Conservation (phyloP, 2,113 vertebrate genomes). For the Semicossyphus pulcher region DNA sequence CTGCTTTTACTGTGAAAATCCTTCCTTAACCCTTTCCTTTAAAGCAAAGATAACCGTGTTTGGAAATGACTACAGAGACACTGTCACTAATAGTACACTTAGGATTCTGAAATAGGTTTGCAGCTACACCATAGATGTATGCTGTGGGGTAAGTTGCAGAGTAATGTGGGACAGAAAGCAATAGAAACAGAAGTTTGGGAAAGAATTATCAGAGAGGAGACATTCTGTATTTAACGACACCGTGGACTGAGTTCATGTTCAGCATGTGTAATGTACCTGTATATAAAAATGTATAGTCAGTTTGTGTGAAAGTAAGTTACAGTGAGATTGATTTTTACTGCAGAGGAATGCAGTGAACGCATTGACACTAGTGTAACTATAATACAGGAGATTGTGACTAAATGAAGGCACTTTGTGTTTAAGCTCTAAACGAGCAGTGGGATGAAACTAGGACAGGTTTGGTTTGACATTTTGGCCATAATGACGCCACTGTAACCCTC, state of each 20-base stretch:
- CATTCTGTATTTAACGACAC: conserved; percentile 45
- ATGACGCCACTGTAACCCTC: conserved; percentile 28
- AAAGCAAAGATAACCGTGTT: conserved; percentile 12
- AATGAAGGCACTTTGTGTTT: conserved; percentile 64
- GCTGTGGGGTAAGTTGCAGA: conserved; percentile 32
- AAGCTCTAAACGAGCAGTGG: conserved; percentile 36
- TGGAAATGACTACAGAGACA: not conserved
- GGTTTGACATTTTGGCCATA: conserved; percentile 33
- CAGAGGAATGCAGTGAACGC: conserved; percentile 40
- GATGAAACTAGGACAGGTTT: conserved; percentile 24
- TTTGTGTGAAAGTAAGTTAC: conserved; percentile 44
- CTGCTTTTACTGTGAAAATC: conserved; percentile 62
- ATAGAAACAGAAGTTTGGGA: conserved; percentile 11
- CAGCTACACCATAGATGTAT: conserved; percentile 5
- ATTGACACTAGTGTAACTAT: conserved; percentile 31
- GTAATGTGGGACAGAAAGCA: conserved; percentile 40
- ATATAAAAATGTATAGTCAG: conserved; percentile 51
- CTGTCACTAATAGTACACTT: conserved; percentile 14
- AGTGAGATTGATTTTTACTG: conserved; percentile 45
- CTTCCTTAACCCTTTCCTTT: not conserved
- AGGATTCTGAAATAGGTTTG: conserved; percentile 17
- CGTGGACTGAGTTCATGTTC: conserved; percentile 30
- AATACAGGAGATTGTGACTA: conserved; percentile 12
- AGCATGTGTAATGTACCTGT: conserved; percentile 63
- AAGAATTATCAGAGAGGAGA: not conserved